A percentile compares a stretch with the other conserved stretches of the same genome.
Evolutionary conservation across 2,113 vertebrate species (phyloP).

Genomic region (Strix uralensis): DNA sequence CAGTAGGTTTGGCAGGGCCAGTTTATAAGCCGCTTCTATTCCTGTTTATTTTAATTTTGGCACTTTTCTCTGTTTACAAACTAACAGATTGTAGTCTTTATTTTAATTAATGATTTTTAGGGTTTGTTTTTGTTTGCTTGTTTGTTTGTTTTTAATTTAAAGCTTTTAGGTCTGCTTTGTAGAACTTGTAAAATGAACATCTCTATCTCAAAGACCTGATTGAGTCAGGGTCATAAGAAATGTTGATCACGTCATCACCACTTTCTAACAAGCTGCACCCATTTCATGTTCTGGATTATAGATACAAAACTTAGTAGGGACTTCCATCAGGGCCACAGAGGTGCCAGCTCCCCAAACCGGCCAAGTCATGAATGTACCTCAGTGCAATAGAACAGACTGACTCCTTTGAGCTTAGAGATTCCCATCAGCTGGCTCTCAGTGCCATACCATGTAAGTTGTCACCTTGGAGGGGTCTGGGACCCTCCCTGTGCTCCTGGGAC

Average conservation of each 20-base stretch:
- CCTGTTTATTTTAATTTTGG: not conserved
- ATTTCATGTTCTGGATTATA: not conserved
- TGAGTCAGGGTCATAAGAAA: not conserved
- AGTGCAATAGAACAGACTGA: not conserved
- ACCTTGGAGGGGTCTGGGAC: not conserved
- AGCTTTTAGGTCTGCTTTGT: not conserved
- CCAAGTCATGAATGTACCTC: not conserved
- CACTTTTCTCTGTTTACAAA: not conserved
- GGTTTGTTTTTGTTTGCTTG: not conserved
- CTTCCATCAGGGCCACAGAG: not conserved
- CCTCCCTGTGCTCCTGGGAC: not conserved
- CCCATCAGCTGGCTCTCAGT: not conserved
- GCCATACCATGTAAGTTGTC: not conserved
- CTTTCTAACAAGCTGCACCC: not conserved
- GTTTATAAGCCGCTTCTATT: not conserved
- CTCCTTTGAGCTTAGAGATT: not conserved
- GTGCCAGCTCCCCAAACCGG: not conserved
- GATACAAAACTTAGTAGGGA: not conserved
- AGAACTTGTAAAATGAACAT: not conserved
- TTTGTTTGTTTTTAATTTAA: not conserved
- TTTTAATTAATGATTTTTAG: not conserved
- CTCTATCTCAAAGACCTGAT: not conserved
- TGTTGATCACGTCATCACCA: not conserved
- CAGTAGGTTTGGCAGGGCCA: not conserved
- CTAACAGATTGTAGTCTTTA: not conserved